These are phyloP conservation scores for Polydrusus pterygomalis DNA, from an alignment of 2,888 invertebrate genomes.

Conservation along the genomic window DNA sequence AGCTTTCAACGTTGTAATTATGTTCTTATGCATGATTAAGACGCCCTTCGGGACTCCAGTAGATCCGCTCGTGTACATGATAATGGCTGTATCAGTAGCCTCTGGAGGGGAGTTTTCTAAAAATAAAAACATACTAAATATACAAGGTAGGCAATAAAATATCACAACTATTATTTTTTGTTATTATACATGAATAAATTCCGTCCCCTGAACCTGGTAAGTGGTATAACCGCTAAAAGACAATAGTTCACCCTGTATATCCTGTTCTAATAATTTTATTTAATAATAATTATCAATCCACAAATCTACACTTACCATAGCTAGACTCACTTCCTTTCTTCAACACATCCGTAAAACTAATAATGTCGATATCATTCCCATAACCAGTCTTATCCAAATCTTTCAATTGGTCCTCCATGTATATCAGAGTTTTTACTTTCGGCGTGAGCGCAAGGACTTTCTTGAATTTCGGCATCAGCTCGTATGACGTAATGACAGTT, in stretches of 20 bases:
- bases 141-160: no score
- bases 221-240: no score
- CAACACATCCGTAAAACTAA: constrained; percentile 84
- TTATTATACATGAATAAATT: no score
- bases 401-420: constrained; percentile 91
- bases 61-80: constrained; percentile 99
- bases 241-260: no score
- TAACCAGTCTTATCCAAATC: constrained; percentile 81
- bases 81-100: constrained; percentile 90
- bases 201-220: no score
- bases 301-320: constrained; percentile 70
- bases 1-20: constrained; percentile 85
- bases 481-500: constrained; percentile 93
- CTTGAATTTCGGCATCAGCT: constrained; percentile 93
- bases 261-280: no score
- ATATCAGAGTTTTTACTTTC: constrained; percentile 85
- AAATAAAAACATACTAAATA: background rate
- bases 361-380: constrained; percentile 82
- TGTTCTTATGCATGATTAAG: constrained; percentile 86
- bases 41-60: constrained; percentile 97
- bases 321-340: constrained; percentile 72
- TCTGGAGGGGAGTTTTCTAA: constrained; percentile 74
- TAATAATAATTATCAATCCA: no score
- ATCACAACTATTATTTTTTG: no score
- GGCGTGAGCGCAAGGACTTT: constrained; percentile 84